Evolutionary conservation across 2,888 invertebrate species (phyloP).

Genomic region (Dorcus parallelipipedus): DNA sequence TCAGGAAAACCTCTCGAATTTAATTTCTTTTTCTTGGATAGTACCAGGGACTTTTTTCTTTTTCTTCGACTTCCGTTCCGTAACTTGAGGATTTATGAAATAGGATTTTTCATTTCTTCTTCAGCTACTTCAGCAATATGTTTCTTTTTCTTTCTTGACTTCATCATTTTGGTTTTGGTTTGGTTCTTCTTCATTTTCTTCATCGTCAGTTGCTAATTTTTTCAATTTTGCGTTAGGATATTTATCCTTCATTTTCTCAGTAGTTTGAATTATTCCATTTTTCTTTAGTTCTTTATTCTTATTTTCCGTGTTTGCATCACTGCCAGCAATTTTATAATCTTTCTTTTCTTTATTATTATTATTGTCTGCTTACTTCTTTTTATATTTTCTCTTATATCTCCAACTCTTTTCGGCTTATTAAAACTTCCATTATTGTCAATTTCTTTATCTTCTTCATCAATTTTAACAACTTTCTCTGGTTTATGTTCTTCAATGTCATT

Average conservation of each 20-base stretch:
- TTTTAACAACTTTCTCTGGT: constrained; percentile 2
- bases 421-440: constrained; percentile 20
- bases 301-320: constrained; percentile 9
- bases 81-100: constrained; percentile 17
- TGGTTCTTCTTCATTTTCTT: constrained; percentile 10
- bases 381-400: not conserved
- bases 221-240: constrained; percentile 24
- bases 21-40: constrained; percentile 18
- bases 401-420: not conserved
- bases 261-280: not conserved
- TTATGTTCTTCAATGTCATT: not conserved
- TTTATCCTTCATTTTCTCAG: too few species aligned
- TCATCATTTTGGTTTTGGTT: constrained; percentile 3
- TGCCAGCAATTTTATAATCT: not conserved
- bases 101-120: constrained; percentile 5
- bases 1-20: not conserved
- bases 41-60: constrained; percentile 9
- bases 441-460: constrained; percentile 5
- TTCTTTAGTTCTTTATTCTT: constrained; percentile 20
- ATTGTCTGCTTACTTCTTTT: constrained; percentile 4
- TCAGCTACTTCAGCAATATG: constrained; percentile 3
- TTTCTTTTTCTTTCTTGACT: constrained; percentile 2
- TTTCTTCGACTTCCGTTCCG: not conserved
- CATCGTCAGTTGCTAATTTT: constrained; percentile 17
- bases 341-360: constrained; percentile 5